Evolutionary conservation across 1,140 invertebrate species (phyloP).

Genomic region (Streblospio benedicti): DNA sequence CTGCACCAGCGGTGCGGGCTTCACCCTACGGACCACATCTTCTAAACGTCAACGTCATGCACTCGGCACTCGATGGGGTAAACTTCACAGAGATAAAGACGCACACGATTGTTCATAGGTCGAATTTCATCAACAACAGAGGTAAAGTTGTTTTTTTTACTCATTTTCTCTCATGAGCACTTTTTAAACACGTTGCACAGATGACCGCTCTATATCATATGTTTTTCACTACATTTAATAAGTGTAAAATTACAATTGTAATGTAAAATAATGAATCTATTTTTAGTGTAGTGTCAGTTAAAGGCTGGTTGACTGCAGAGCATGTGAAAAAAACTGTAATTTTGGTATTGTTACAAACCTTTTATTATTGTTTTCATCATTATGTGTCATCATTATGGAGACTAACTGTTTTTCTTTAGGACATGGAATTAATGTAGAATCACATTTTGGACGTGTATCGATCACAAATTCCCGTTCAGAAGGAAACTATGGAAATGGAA

Average conservation of each 20-base stretch:
- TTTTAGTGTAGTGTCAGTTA: too few relatives aligned
- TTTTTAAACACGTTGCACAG: too few relatives aligned
- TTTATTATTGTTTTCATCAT: too few relatives aligned
- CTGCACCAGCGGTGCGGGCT: conserved; percentile 75
- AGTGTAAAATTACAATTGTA: too few relatives aligned
- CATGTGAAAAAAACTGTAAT: too few relatives aligned
- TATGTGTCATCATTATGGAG: neutral
- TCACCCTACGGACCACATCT: conserved; percentile 78
- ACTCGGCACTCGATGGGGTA: conserved; percentile 83
- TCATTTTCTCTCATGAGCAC: too few relatives aligned
- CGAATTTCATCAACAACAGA: conserved; percentile 71
- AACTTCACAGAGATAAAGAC: conserved; percentile 77
- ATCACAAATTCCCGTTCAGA: conserved; percentile 79
- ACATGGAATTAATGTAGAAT: conserved; percentile 76
- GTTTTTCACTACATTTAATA: too few relatives aligned
- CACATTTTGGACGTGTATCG: conserved; percentile 73
- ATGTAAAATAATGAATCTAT: too few relatives aligned
- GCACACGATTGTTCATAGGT: conserved; percentile 70
- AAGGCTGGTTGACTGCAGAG: too few relatives aligned
- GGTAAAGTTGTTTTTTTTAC: conserved; percentile 48
- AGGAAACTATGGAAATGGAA: conserved; percentile 85
- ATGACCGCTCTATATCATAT: too few relatives aligned
- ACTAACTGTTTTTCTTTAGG: conserved; percentile 39
- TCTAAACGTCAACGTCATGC: conserved; percentile 65
- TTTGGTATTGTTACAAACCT: too few relatives aligned